phyloP scores from a whole-genome alignment of 2,888 invertebrate genomes.

The Oxycera nigricornis region DNA sequence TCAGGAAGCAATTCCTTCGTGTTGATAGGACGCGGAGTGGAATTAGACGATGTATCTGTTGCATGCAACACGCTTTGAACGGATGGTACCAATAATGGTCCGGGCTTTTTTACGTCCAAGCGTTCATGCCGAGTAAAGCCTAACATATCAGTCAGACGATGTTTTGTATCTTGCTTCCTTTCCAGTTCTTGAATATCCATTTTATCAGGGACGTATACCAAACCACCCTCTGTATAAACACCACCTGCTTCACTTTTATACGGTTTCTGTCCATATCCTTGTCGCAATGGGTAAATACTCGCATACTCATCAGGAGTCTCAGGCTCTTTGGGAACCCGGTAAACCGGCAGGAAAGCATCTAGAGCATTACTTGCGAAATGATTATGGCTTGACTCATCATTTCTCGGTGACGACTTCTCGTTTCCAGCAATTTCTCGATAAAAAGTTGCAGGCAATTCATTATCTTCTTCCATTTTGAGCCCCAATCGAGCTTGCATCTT shows the following conservation, averaged over 20 bases:
- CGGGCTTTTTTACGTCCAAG: constrained; percentile 94
- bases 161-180: constrained; percentile 65
- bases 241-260: constrained; percentile 49
- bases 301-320: constrained; percentile 32
- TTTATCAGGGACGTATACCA: constrained; percentile 64
- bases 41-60: neutral
- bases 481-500: constrained; percentile 50
- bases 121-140: constrained; percentile 89
- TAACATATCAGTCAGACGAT: constrained; percentile 70
- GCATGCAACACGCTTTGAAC: constrained; percentile 48
- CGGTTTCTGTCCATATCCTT: constrained; percentile 27
- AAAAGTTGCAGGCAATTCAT: constrained; percentile 58
- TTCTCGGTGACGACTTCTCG: constrained; percentile 54
- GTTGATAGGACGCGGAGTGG: constrained; percentile 46
- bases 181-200: constrained; percentile 52
- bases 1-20: constrained; percentile 59
- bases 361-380: constrained; percentile 38
- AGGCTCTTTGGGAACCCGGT: constrained; percentile 41
- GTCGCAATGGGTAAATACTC: constrained; percentile 39
- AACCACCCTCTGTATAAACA: constrained; percentile 70
- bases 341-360: constrained; percentile 44
- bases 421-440: constrained; percentile 63
- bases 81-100: constrained; percentile 70
- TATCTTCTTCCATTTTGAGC: constrained; percentile 51
- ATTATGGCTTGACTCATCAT: neutral